These are phyloP conservation scores for Luffia ferchaultella DNA, from an alignment of 2,888 invertebrate genomes.

Conservation along the genomic window DNA sequence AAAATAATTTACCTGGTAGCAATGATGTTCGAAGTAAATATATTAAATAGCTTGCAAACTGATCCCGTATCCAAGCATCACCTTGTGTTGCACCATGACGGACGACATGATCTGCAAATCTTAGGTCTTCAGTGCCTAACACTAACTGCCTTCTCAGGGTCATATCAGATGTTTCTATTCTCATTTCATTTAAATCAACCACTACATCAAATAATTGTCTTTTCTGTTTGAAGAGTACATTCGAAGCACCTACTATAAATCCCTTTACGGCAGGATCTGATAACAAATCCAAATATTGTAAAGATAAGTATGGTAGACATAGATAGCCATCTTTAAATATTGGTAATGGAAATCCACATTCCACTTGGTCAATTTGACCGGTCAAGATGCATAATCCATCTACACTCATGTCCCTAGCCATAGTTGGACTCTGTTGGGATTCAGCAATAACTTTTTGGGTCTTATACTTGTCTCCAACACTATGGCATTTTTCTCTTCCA, in stretches of 20 bases:
- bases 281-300: slow-evolving; percentile 93
- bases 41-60: slow-evolving; percentile 87
- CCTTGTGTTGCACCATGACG: slow-evolving; percentile 79
- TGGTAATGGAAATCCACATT: slow-evolving; percentile 88
- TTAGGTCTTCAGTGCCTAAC: slow-evolving; percentile 91
- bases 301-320: slow-evolving; percentile 94
- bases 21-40: slow-evolving; percentile 83
- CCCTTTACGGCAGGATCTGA: slow-evolving; percentile 86
- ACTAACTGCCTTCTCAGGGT: slow-evolving; percentile 84
- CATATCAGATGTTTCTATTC: slow-evolving; percentile 84
- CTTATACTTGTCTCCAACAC: slow-evolving; percentile 58
- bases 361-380: slow-evolving; percentile 72
- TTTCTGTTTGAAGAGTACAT: slow-evolving; percentile 97
- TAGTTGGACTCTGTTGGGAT: slow-evolving; percentile 58
- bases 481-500: slow-evolving; percentile 55
- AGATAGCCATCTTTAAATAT: slow-evolving; percentile 91
- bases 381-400: slow-evolving; percentile 69
- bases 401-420: slow-evolving; percentile 76
- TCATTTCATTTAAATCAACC: slow-evolving; percentile 86
- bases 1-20: slow-evolving; percentile 64
- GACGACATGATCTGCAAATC: slow-evolving; percentile 94
- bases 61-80: slow-evolving; percentile 95
- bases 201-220: slow-evolving; percentile 91
- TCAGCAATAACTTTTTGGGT: slow-evolving; percentile 39
- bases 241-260: slow-evolving; percentile 95